Base-by-base conservation (phyloP, 2,113 vertebrate species). In the Perca schrenkii region DNA sequence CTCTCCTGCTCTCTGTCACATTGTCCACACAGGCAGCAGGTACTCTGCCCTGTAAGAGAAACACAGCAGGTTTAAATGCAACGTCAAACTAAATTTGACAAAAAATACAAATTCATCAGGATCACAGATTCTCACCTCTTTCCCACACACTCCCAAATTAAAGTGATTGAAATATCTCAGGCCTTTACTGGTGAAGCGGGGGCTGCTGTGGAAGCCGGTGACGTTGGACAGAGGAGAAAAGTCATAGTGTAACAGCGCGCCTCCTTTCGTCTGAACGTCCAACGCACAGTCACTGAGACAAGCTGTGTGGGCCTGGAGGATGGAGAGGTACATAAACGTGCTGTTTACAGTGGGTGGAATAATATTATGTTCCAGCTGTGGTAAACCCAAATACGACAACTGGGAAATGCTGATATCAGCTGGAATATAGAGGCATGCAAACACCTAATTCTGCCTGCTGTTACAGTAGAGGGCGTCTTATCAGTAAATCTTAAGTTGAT, bases 141-240 rank as follows among this genome's bases (percentile, higher is more conserved):
- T 93, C 56, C 98, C 97, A 50, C 98, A 99, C 78, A 98, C 95
- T 72, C 91, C 95, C 64, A 99, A 43, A 80, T 86, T 97, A 90
- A 99, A 99, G 77, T 90, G 94, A 49, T 97, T 96, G 86, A 96
- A 96, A 83, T 98, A 99, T 73, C 93, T 95, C 81, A 97, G 94
- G 57, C 98, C 98, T 92, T 96, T 98, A 80, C 86, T 94, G 74
- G 98, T 99, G 94, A 99, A 99, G 76, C 96, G 96, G 2, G 96
- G 94, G 13, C 92, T 90, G 34, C 95, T 96, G 71, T 93, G 60
- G 84, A 98, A 92, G 2, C 91, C 72, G 0, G 94, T 76, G 14
- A 92, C 76, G 11, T 94, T 81, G n/a, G 93, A 85, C 92, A 99
- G 88, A 0, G 89, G 83, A 0, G 94, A 95, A 91, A 99, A 97